Base-by-base conservation (phyloP, 2,113 vertebrate species). In the Misgurnus anguillicaudatus region DNA sequence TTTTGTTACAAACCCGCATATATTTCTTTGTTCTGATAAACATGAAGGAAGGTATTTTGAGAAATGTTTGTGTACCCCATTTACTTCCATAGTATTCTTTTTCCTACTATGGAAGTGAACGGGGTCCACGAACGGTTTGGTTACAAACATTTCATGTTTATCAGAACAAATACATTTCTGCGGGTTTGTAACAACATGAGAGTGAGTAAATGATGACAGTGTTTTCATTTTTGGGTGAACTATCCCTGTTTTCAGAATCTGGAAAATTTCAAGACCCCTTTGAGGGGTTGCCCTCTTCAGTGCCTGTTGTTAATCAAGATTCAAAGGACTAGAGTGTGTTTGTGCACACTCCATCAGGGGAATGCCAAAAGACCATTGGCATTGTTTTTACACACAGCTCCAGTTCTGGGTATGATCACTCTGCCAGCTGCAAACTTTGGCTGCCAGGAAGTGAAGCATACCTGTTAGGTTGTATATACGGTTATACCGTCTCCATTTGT, bases 331-430 rank as follows among this genome's bases (percentile, higher is more conserved):
- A 51, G 11, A 68, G 14, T 42, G 9, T 36, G 67, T 19, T 53
- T 70, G 16, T 41, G 17, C 42, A 47, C 21, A 68, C 65, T 31
- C 3, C 3, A 55, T 39, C 9, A 8, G 16, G 17, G 31, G 51
- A 39, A 71, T 39, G 51, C 68, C 31, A n/a, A 36, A n/a, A 9
- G 67, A 53, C 67, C 5, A 24, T 38, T 69, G 47, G 67, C 67
- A 51, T 5, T 51, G 48, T 51, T 51, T 51, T 69, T 31, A n/a
- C 45, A 69, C 24, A 69, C 9, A 13, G 31, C 21, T 21, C 21
- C 14, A 31, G 8, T 51, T 69, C 47, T 69, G 24, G 47, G 67
- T 47, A 36, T 69, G 14, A 38, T 69, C 8, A 9, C 47, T 69
- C 36, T 53, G 67, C 47, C 8, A 53, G 24, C 14, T 69, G 47